Evolutionary conservation across 2,888 invertebrate genomes (phyloP).

Genomic region (Eupithecia abbreviata): DNA sequence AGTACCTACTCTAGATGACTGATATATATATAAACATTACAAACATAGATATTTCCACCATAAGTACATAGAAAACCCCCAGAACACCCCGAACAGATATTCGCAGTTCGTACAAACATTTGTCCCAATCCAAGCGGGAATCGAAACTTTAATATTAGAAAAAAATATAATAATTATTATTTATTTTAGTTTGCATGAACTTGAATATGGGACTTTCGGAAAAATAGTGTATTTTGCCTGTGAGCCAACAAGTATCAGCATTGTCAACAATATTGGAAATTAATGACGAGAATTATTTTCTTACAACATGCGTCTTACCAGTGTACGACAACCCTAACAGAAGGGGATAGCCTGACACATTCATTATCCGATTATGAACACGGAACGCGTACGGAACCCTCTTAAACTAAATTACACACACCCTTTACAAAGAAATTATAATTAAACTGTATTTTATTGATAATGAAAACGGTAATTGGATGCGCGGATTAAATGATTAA

Average conservation of each 20-base stretch:
- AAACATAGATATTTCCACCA: too few species aligned
- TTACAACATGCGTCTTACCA: neutral
- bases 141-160: too few species aligned
- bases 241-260: neutral
- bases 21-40: too few species aligned
- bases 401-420: constrained; percentile 31
- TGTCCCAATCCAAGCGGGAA: too few species aligned
- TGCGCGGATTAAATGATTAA: constrained; percentile 25
- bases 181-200: too few species aligned
- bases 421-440: constrained; percentile 37
- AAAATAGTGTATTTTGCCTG: neutral
- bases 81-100: too few species aligned
- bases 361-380: constrained; percentile 69
- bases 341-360: constrained; percentile 55
- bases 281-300: neutral
- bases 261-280: neutral
- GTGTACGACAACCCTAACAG: constrained; percentile 13
- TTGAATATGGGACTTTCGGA: neutral
- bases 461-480: constrained; percentile 34
- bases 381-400: constrained; percentile 50
- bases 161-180: too few species aligned
- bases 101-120: too few species aligned
- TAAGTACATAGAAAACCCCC: too few species aligned
- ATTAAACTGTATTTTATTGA: constrained; percentile 31
- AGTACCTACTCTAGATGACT: too few species aligned